A percentile compares a stretch with the other conserved stretches of the same genome.
Conservation (phyloP, 1,140 invertebrate species). For the Nixonia krombeini region DNA sequence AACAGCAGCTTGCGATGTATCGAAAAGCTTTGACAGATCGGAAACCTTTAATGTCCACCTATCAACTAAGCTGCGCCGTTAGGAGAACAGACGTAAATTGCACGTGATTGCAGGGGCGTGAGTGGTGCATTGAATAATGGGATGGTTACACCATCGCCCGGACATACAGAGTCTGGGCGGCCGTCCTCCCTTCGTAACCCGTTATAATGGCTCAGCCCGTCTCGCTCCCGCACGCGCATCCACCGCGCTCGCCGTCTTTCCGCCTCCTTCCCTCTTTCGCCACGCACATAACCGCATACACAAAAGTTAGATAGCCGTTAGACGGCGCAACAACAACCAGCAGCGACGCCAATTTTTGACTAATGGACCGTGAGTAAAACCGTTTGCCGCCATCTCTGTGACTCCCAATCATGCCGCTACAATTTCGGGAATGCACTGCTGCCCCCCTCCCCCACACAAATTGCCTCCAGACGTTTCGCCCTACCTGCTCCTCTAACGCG, state of each 20-base stretch:
- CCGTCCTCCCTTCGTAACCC: constrained; percentile 28
- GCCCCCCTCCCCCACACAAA: constrained; percentile 23
- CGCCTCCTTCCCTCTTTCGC: constrained; percentile 13
- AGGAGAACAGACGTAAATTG: constrained; percentile 56
- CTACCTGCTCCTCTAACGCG: constrained; percentile 29
- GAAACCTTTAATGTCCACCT: constrained; percentile 46
- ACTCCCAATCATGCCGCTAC: constrained; percentile 47
- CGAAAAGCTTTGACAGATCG: constrained; percentile 46
- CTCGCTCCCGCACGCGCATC: neutral
- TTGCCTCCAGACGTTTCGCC: constrained; percentile 47
- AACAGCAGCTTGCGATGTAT: constrained; percentile 21
- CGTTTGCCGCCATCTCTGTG: constrained; percentile 61
- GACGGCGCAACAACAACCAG: constrained; percentile 31
- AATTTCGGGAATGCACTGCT: constrained; percentile 47
- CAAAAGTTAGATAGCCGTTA: constrained; percentile 44
- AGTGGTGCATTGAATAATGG: constrained; percentile 51
- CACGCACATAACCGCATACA: constrained; percentile 34
- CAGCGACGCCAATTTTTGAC: constrained; percentile 62
- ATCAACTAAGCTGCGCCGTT: constrained; percentile 41
- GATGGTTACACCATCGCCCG: constrained; percentile 51
- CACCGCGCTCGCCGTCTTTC: constrained; percentile 2
- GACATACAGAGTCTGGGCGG: constrained; percentile 45
- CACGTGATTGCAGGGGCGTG: constrained; percentile 52
- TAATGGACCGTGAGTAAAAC: constrained; percentile 67
- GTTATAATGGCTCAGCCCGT: constrained; percentile 29